Conservation (phyloP, 2,888 invertebrate species). For the Hedya salicella region DNA sequence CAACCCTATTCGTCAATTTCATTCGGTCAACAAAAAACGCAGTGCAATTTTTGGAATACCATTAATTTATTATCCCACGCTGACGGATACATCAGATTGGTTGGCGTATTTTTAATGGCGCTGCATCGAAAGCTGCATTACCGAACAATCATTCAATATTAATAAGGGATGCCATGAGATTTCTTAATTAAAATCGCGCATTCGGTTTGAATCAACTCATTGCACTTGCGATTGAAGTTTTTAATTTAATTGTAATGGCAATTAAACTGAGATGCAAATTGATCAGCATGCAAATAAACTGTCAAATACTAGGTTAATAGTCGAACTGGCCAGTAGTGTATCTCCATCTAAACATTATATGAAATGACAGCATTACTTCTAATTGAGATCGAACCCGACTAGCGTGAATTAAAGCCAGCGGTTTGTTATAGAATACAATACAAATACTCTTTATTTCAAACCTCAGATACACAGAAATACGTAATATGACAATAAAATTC, state of each 20-base stretch:
- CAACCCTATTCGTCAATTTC: constrained; percentile 33
- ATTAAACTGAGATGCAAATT: too few species aligned
- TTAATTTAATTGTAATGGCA: not conserved
- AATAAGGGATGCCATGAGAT: constrained; percentile 70
- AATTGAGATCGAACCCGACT: too few species aligned
- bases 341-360: too few species aligned
- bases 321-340: too few species aligned
- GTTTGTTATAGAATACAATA: too few species aligned
- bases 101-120: constrained; percentile 72
- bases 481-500: too few species aligned
- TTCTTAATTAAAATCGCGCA: constrained; percentile 80
- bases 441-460: too few species aligned
- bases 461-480: too few species aligned
- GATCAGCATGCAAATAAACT: too few species aligned
- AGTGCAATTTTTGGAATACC: constrained; percentile 27
- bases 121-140: constrained; percentile 58
- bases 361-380: too few species aligned
- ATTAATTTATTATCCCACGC: constrained; percentile 42
- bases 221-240: not conserved
- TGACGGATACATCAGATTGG: constrained; percentile 39
- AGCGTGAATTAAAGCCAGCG: too few species aligned
- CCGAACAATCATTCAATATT: constrained; percentile 72
- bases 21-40: constrained; percentile 35
- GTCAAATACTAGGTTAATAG: too few species aligned
- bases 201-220: constrained; percentile 12